Conservation (phyloP, 2,888 invertebrate species). For the Dolichopus griseipennis region DNA sequence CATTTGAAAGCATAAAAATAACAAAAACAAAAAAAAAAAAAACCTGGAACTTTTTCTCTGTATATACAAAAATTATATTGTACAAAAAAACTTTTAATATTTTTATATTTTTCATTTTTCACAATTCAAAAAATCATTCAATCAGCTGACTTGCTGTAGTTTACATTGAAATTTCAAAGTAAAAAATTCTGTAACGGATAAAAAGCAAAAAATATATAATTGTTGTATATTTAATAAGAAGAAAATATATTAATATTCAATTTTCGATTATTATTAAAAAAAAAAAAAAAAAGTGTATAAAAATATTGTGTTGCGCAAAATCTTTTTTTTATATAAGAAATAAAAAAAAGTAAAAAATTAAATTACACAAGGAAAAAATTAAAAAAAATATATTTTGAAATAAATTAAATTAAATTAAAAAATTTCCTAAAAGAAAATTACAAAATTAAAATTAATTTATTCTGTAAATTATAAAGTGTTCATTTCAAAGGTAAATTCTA, state of each 20-base stretch:
- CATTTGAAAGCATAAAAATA: too few species aligned
- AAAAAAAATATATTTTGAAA: not conserved
- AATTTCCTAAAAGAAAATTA: too few species aligned
- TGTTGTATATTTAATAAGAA: too few species aligned
- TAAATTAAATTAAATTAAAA: too few species aligned
- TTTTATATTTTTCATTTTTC: not conserved
- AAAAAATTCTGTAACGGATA: not conserved
- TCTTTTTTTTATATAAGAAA: not conserved
- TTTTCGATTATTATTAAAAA: not conserved
- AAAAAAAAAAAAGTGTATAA: too few species aligned
- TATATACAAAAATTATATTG: too few species aligned
- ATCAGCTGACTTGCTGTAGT: constrained; percentile 6
- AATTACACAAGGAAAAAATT: not conserved
- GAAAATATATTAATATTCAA: not conserved
- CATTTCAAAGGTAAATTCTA: too few species aligned
- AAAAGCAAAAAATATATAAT: not conserved
- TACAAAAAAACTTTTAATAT: too few species aligned
- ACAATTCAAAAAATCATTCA: constrained; percentile 1
- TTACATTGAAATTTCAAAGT: not conserved
- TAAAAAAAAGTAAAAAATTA: not conserved
- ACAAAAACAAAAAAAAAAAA: too few species aligned
- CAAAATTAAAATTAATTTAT: too few species aligned
- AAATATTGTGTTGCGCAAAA: not conserved
- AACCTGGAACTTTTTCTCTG: too few species aligned
- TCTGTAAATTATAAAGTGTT: too few species aligned